phyloP scores from a whole-genome alignment of 1,140 invertebrate species.

The Neodiprion lecontei region DNA sequence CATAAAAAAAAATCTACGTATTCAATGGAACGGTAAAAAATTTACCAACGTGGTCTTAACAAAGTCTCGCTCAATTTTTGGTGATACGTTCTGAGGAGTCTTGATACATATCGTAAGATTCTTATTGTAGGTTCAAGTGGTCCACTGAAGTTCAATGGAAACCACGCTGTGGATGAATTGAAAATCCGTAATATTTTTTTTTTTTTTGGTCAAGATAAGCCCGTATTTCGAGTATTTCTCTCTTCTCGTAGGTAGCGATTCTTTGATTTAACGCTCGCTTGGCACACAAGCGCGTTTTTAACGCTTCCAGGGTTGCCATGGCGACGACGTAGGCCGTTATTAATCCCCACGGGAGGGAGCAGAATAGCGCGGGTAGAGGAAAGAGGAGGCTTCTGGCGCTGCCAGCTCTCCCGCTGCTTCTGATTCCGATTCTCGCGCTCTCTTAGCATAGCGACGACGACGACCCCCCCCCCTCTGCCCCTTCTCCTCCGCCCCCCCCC shows the following conservation, averaged over 20 bases:
- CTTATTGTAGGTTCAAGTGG: too few species aligned
- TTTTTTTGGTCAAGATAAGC: too few species aligned
- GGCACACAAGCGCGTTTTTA: constrained; percentile 34
- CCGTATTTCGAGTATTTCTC: neutral
- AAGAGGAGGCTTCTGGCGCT: constrained; percentile 36
- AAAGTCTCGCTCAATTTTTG: too few species aligned
- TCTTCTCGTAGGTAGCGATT: neutral
- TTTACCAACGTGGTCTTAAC: too few species aligned
- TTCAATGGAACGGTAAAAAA: too few species aligned
- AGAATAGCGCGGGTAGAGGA: constrained; percentile 31
- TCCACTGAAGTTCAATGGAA: too few species aligned
- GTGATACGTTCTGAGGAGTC: too few species aligned
- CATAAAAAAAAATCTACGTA: too few species aligned
- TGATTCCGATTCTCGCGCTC: constrained; percentile 33
- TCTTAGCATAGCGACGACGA: constrained; percentile 3
- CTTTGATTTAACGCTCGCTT: constrained; percentile 4
- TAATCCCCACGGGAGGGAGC: constrained; percentile 39
- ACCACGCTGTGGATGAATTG: too few species aligned
- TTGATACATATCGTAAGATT: too few species aligned
- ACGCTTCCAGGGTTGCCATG: constrained; percentile 43
- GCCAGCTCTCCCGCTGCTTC: constrained; percentile 31
- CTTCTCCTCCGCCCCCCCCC: constrained; percentile 20
- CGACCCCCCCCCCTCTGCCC: constrained; percentile 12
- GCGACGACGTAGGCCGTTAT: constrained; percentile 46
- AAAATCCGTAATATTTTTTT: too few species aligned